Percentiles rank a stretch among this genome's conserved stretches.
Conservation (phyloP, 2,888 invertebrate species). For the Eudemis profundana region DNA sequence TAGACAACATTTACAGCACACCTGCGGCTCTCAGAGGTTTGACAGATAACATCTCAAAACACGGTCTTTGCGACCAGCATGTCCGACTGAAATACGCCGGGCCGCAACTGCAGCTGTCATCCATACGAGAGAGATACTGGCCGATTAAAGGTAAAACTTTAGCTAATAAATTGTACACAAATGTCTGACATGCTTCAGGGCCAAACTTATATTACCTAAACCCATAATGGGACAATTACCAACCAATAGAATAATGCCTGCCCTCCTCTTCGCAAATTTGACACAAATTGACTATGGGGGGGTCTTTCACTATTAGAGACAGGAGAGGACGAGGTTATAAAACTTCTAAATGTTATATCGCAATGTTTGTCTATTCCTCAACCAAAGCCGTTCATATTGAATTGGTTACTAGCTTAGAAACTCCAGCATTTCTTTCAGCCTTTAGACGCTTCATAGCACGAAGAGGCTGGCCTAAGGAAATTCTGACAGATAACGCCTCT, state of each 20-base stretch:
- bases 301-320: too few relatives aligned
- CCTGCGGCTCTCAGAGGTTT: constrained; percentile 2
- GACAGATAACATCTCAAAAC: constrained; percentile 8
- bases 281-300: too few relatives aligned
- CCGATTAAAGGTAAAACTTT: constrained; percentile 45
- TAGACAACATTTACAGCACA: constrained; percentile 1
- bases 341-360: constrained; percentile 1
- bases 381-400: background rate
- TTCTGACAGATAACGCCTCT: too few relatives aligned
- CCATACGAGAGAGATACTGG: constrained; percentile 49
- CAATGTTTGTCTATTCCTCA: too few relatives aligned
- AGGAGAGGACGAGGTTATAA: too few relatives aligned
- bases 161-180: constrained; percentile 26
- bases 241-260: background rate
- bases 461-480: too few relatives aligned
- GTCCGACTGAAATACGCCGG: constrained; percentile 45
- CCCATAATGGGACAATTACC: too few relatives aligned
- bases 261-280: too few relatives aligned
- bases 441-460: background rate
- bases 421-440: constrained; percentile 1
- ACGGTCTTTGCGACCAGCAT: constrained; percentile 39
- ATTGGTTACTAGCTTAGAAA: background rate
- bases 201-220: too few relatives aligned
- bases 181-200: constrained; percentile 4
- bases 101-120: constrained; percentile 42